These are phyloP conservation scores for Adrianichthys oophorus DNA, from an alignment of 2,797 vertebrate species.

Conservation along the genomic window DNA sequence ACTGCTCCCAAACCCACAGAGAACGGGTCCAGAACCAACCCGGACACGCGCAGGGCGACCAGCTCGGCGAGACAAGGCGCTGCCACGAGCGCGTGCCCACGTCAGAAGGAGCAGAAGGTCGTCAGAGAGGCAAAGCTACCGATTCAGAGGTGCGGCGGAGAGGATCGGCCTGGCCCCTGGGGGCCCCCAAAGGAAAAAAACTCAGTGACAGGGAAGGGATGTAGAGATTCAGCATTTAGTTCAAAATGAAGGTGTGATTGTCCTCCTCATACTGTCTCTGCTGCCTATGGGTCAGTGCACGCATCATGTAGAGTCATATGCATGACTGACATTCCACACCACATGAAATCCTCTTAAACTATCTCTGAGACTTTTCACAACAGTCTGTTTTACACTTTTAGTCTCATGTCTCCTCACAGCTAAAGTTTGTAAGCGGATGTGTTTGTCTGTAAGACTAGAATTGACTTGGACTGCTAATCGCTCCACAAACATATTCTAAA, in stretches of 20 bases:
- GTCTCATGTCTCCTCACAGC: too few relatives aligned
- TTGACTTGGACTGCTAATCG: too few relatives aligned
- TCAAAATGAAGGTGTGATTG: too few relatives aligned
- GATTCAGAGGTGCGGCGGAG: conserved; percentile 48
- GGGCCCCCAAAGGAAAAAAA: neutral
- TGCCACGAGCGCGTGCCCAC: neutral
- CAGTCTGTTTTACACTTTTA: too few relatives aligned
- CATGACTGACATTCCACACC: too few relatives aligned
- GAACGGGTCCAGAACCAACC: neutral
- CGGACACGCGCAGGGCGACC: conserved; percentile 2
- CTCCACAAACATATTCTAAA: too few relatives aligned
- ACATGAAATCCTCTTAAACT: too few relatives aligned
- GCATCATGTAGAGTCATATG: too few relatives aligned
- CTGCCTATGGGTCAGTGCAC: too few relatives aligned
- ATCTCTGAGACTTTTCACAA: too few relatives aligned
- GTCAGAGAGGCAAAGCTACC: conserved; percentile 1
- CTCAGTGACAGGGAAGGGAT: neutral
- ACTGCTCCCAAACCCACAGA: conserved; percentile 11
- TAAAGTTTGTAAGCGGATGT: too few relatives aligned
- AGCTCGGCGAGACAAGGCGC: neutral
- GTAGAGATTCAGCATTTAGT: neutral
- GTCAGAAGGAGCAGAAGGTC: conserved; percentile 6
- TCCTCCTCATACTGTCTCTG: neutral
- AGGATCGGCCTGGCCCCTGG: neutral
- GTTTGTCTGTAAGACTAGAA: too few relatives aligned